These are phyloP conservation scores for Zosterops pallidus DNA, from an alignment of 2,113 vertebrate genomes.

Conservation along the genomic window DNA sequence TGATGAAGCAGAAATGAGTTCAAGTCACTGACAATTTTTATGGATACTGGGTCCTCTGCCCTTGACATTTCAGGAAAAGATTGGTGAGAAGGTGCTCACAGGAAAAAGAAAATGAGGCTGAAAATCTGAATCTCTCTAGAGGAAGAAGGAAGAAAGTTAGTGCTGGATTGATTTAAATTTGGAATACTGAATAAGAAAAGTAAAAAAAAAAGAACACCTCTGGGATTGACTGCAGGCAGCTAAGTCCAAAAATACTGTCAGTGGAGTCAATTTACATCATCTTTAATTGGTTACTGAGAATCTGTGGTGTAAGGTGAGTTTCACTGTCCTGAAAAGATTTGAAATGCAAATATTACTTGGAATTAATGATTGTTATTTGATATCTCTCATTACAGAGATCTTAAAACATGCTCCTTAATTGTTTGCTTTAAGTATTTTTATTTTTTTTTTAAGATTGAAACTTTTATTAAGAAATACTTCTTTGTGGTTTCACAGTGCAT, in stretches of 20 bases:
- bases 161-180: neutral
- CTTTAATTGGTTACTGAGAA: neutral
- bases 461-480: neutral
- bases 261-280: neutral
- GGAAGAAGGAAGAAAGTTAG: neutral
- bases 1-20: neutral
- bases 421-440: neutral
- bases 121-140: neutral
- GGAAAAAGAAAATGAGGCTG: neutral
- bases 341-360: neutral
- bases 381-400: neutral
- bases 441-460: neutral
- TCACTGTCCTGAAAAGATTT: neutral
- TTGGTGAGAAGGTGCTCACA: neutral
- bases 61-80: neutral
- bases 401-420: neutral
- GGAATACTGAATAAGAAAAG: neutral
- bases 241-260: neutral
- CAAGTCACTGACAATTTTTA: neutral
- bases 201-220: neutral
- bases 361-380: neutral
- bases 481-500: neutral
- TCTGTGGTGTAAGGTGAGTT: neutral
- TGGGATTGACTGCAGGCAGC: neutral
- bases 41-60: neutral